phyloP scores from a whole-genome alignment of 2,888 invertebrate species.

The Odontothrips loti region DNA sequence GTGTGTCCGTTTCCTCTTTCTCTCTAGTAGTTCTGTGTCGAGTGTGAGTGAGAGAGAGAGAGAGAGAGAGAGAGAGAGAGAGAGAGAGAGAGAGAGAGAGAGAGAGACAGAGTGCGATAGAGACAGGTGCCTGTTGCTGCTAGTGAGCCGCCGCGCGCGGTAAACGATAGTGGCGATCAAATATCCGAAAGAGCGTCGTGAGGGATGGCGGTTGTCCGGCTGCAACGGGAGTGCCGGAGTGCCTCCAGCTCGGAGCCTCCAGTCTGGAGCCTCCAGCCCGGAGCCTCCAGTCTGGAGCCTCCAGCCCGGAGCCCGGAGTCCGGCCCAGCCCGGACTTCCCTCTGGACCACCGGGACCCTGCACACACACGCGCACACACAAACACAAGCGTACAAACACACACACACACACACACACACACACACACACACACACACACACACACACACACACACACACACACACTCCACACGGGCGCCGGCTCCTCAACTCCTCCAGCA shows the following conservation, averaged over 20 bases:
- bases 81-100: no score
- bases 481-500: no score
- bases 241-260: not conserved
- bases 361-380: no score
- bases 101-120: no score
- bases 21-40: not conserved
- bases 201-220: not conserved
- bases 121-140: not conserved
- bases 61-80: no score
- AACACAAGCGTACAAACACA: no score
- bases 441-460: no score
- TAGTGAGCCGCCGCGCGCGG: not conserved
- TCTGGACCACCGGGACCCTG: not conserved
- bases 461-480: no score
- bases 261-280: not conserved
- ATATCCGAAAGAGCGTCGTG: constrained; percentile 11
- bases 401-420: no score
- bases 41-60: not conserved
- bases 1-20: not conserved
- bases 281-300: not conserved
- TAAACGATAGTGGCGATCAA: constrained; percentile 26
- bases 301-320: not conserved
- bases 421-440: no score
- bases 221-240: constrained; percentile 1
- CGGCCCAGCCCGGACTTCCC: not conserved